These are phyloP conservation scores for Apogon talboti DNA, from an alignment of 2,797 vertebrate species.

Conservation along the genomic window DNA sequence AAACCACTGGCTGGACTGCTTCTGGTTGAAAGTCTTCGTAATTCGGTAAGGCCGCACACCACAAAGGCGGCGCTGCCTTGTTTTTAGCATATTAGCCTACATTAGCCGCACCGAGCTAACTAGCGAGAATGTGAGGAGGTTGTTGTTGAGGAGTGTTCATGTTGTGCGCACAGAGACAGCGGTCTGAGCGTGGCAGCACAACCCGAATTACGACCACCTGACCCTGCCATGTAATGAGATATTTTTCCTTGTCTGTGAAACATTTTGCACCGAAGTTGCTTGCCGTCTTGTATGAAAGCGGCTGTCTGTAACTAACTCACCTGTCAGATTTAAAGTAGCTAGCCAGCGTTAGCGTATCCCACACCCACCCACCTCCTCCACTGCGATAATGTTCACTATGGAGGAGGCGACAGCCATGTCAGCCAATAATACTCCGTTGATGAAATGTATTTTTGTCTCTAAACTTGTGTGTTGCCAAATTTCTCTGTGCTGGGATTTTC, in stretches of 20 bases:
- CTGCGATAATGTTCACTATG: constrained; percentile 7
- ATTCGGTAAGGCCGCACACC: constrained; percentile 62
- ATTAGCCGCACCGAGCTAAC: constrained; percentile 56
- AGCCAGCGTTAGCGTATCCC: constrained; percentile 43
- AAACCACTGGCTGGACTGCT: constrained; percentile 28
- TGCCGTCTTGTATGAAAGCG: background rate
- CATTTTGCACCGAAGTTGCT: background rate
- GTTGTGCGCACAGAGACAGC: constrained; percentile 33
- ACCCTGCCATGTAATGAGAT: background rate
- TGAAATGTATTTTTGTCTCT: background rate
- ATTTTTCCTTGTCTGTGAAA: accelerated
- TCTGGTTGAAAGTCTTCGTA: constrained; percentile 9
- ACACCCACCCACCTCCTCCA: constrained; percentile 47
- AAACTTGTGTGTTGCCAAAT: background rate
- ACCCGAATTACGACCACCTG: no score
- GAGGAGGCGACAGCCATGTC: constrained; percentile 12
- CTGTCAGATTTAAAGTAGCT: constrained; percentile 73
- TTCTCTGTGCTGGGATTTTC: background rate
- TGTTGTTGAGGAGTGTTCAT: constrained; percentile 54
- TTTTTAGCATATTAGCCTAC: constrained; percentile 79
- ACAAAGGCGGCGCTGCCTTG: constrained; percentile 57
- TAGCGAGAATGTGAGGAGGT: constrained; percentile 53
- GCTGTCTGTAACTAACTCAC: constrained; percentile 53
- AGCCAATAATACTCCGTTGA: background rate
- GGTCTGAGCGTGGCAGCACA: background rate